Conservation (phyloP, 2,113 vertebrate species). For the Menidia beryllina region DNA sequence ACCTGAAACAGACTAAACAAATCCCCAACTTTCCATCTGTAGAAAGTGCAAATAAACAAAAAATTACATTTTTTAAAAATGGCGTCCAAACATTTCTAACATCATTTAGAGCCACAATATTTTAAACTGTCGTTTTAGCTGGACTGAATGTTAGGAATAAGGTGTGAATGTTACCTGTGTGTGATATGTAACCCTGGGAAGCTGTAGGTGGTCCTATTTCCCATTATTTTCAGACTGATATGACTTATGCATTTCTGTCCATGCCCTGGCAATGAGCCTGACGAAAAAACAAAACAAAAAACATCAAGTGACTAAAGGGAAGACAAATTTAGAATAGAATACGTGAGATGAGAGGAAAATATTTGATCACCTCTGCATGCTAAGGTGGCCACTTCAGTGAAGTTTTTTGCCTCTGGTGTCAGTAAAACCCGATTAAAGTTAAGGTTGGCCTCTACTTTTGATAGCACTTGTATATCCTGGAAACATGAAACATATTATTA, state of each 20-base stretch:
- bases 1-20: slow-evolving; percentile 85
- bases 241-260: slow-evolving; percentile 75
- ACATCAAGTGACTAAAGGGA: background rate
- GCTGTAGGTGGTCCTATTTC: slow-evolving; percentile 76
- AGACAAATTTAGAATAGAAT: background rate
- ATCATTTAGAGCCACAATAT: background rate
- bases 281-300: background rate
- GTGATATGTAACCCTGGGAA: slow-evolving; percentile 84
- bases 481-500: slow-evolving; percentile 33
- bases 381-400: slow-evolving; percentile 90
- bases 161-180: slow-evolving; percentile 78
- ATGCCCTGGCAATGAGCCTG: slow-evolving; percentile 79
- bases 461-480: slow-evolving; percentile 86
- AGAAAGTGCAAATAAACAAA: slow-evolving; percentile 22
- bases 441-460: slow-evolving; percentile 82
- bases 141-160: background rate
- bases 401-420: slow-evolving; percentile 86
- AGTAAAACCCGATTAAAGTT: slow-evolving; percentile 87
- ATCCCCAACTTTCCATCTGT: slow-evolving; percentile 82
- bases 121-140: background rate
- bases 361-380: slow-evolving; percentile 86
- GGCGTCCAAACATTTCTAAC: background rate
- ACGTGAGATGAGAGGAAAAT: background rate
- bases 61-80: background rate
- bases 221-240: slow-evolving; percentile 69